Base-by-base conservation (phyloP, 2,888 invertebrate genomes). In the Smittia aterrima region DNA sequence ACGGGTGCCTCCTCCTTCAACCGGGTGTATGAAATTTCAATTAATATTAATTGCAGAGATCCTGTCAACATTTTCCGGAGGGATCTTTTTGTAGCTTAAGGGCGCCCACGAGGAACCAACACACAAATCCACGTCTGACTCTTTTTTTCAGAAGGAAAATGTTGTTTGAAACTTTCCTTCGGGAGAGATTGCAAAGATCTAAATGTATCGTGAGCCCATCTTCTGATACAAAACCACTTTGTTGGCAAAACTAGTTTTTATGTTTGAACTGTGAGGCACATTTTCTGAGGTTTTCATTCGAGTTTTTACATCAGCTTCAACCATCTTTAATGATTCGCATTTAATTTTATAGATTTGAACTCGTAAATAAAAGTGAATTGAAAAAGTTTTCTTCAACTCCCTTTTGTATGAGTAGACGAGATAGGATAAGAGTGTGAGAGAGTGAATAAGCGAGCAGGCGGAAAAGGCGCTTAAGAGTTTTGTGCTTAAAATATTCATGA, bases 21-120 rank as follows among this genome's bases (percentile, higher is more conserved):
- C 47, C n/a, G 24, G 22, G 27, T 41, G 54, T 70, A 53, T 70
- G 70, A 70, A 70, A 70, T 54, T 70, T 70, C 70, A 70, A 70
- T 70, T 70, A 70, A 70, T 70, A 70, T 70, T 70, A 70, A 70
- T 70, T 70, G 70, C 70, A 70, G 27, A 70, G 53, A 70, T 70
- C 70, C 70, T 70, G 70, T 70, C 70, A 70, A 70, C 70, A 32
- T 70, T 70, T 70, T 70, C 70, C 70, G 70, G 70, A 70, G 70
- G 70, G 70, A 70, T 70, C 70, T 25, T 53, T 70, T 53, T 27
- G 27, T 70, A 53, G 70, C 70, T 54, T 27, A 24, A 54, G 20
- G 70, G 67, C 24, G 41, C 38, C 20, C 67, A 41, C 7, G 18
- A 20, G 16, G 22, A 67, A 67, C 58, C 22, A 3, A 18, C 53